Evolutionary conservation across 2,113 vertebrate species (phyloP), one percentile per base, ranked within the genome.

Genomic region (Syngnathus floridae): DNA sequence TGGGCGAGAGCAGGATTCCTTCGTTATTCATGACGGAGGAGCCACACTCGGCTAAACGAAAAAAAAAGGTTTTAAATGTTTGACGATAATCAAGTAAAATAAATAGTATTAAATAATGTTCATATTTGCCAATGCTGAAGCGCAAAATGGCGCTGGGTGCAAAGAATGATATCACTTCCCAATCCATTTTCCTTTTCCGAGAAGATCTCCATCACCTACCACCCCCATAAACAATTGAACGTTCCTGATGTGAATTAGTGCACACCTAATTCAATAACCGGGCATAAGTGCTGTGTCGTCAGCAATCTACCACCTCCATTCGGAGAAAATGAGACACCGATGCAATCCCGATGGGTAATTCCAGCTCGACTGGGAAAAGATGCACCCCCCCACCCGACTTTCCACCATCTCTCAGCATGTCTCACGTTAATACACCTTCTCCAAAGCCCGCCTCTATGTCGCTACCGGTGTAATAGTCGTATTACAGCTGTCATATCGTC

Each of bases 1-100:
- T 93, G 19, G 92, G 92, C 1, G 92, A 93, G 41, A 93, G 84
- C 38, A 93, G 79, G 58, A 92, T 89, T 4, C 92, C 92, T 36
- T 91, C 82, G 11, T 91, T 91, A 77, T 91, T 89, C 38, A 86
- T 86, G 10, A 93, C 88, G 0, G 90, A 90, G 35, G 90, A 90
- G 13, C 92, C 91, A 1, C 92, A 93, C 70, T 93, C 92, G 9
- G 91, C 92, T 93, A 52, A 7, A 52, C 4, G 17, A 38, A 13
- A 45, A 26, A 22, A 22, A 22, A 22, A 22, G 1, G 22, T 26
- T 26, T 26, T 26, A 26, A 26, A 26, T 1, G 2, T 26, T 26
- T 26, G 26, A 26, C 26, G 3, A 31, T 31, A 31, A 31, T 31
- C 26, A 31, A 31, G 26, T 31, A 13, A 54, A 52, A 52, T 40